A percentile compares a stretch with the other conserved stretches of the same genome.
Evolutionary conservation across 2,888 invertebrate species (phyloP).

Genomic region (Baccha elongata): DNA sequence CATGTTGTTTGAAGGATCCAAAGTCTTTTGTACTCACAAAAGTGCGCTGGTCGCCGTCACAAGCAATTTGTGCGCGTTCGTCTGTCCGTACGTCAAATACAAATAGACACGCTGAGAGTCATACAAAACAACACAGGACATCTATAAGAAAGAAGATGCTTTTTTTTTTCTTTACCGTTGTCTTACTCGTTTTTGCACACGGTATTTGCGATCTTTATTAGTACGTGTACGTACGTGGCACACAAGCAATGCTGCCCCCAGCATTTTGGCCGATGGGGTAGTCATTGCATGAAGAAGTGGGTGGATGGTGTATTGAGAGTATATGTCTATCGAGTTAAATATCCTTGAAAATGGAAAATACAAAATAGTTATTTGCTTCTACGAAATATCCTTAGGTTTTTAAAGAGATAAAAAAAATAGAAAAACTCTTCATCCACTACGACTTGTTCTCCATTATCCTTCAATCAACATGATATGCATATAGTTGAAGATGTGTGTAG

Average conservation of each 20-base stretch:
- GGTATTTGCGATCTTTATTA: conserved; percentile 69
- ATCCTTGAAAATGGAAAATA: conserved; percentile 71
- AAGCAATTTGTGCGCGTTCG: conserved; percentile 69
- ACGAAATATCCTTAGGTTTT: conserved; percentile 68
- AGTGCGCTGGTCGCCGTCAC: conserved; percentile 68
- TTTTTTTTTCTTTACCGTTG: conserved; percentile 32
- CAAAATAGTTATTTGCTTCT: conserved; percentile 58
- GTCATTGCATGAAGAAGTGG: neutral
- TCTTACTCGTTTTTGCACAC: conserved; percentile 41
- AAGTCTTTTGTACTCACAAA: conserved; percentile 67
- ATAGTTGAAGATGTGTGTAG: conserved; percentile 33
- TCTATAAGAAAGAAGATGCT: conserved; percentile 46
- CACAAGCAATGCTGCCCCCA: conserved; percentile 14
- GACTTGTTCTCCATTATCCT: conserved; percentile 69
- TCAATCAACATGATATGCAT: conserved; percentile 71
- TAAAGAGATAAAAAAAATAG: conserved; percentile 23
- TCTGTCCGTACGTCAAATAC: conserved; percentile 62
- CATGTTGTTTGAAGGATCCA: conserved; percentile 48
- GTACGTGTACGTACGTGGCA: conserved; percentile 58
- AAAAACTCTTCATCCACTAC: conserved; percentile 16
- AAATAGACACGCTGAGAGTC: conserved; percentile 57
- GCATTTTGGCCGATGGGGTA: conserved; percentile 7
- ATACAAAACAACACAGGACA: conserved; percentile 14
- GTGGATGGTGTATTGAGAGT: conserved; percentile 23
- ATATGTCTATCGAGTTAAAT: conserved; percentile 65